phyloP scores from a whole-genome alignment of 2,113 vertebrate species.

The Cochlearius cochlearius region DNA sequence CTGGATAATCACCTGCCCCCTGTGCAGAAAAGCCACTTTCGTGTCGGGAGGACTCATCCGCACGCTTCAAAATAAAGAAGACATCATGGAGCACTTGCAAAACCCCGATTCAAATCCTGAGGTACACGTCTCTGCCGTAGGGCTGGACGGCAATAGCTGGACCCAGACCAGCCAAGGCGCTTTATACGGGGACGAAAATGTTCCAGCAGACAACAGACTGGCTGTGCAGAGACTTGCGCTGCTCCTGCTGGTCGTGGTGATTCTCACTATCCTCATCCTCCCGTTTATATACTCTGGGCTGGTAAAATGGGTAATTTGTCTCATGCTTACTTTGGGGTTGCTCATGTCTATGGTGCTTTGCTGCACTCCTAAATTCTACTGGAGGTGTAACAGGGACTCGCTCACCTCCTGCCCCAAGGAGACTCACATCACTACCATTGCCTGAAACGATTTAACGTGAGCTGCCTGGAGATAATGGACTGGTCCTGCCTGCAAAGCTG shows the following conservation, averaged over 20 bases:
- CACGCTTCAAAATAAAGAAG: slow-evolving; percentile 62
- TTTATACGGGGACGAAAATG: background rate
- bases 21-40: slow-evolving; percentile 69
- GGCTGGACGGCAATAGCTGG: background rate
- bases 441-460: background rate
- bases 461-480: background rate
- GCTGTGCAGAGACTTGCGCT: slow-evolving; percentile 60
- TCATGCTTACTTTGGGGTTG: slow-evolving; percentile 55
- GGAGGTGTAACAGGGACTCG: background rate
- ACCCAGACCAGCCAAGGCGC: background rate
- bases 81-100: slow-evolving; percentile 14
- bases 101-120: background rate
- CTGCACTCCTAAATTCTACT: slow-evolving; percentile 29
- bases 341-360: slow-evolving; percentile 68
- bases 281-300: slow-evolving; percentile 63
- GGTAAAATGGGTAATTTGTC: slow-evolving; percentile 67
- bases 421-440: slow-evolving; percentile 26
- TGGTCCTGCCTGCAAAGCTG: background rate
- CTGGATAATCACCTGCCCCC: slow-evolving; percentile 74
- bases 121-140: background rate
- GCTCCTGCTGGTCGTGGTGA: slow-evolving; percentile 65
- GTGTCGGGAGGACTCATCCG: slow-evolving; percentile 76
- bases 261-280: slow-evolving; percentile 68
- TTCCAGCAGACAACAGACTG: background rate
- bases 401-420: slow-evolving; percentile 6